These are phyloP conservation scores for Leptoteleia sp. DNA, from an alignment of 1,140 invertebrate species.

Conservation along the genomic window DNA sequence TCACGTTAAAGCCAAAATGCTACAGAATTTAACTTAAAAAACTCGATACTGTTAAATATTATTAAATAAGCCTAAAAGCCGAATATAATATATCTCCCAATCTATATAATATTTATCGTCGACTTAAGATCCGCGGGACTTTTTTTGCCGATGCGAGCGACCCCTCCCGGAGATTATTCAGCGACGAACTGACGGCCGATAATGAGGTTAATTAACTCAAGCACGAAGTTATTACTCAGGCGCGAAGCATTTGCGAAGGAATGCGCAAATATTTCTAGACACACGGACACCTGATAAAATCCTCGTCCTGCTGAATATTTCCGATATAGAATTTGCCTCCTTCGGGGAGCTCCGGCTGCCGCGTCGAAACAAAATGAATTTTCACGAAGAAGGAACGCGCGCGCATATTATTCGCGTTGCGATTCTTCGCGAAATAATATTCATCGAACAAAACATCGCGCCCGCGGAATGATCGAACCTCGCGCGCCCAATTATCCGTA, in stretches of 20 bases:
- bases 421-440: slow-evolving; percentile 36
- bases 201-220: slow-evolving; percentile 65
- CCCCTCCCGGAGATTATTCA: slow-evolving; percentile 40
- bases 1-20: no score
- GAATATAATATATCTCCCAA: no score
- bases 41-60: no score
- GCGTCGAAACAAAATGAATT: slow-evolving; percentile 47
- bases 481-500: slow-evolving; percentile 10
- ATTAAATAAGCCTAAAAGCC: no score
- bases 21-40: no score
- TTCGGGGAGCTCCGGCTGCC: slow-evolving; percentile 33
- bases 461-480: slow-evolving; percentile 24
- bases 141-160: neutral
- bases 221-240: slow-evolving; percentile 55
- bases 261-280: slow-evolving; percentile 62
- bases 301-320: slow-evolving; percentile 59
- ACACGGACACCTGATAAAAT: slow-evolving; percentile 64
- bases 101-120: slow-evolving; percentile 18
- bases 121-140: slow-evolving; percentile 32
- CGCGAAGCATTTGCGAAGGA: slow-evolving; percentile 59
- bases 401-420: slow-evolving; percentile 31
- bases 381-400: slow-evolving; percentile 20
- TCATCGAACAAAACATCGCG: slow-evolving; percentile 14
- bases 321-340: slow-evolving; percentile 54
- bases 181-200: slow-evolving; percentile 48